Evolutionary conservation across 2,113 vertebrate genomes (phyloP), one percentile per base, ranked within the genome.

Genomic region (Excalfactoria chinensis): DNA sequence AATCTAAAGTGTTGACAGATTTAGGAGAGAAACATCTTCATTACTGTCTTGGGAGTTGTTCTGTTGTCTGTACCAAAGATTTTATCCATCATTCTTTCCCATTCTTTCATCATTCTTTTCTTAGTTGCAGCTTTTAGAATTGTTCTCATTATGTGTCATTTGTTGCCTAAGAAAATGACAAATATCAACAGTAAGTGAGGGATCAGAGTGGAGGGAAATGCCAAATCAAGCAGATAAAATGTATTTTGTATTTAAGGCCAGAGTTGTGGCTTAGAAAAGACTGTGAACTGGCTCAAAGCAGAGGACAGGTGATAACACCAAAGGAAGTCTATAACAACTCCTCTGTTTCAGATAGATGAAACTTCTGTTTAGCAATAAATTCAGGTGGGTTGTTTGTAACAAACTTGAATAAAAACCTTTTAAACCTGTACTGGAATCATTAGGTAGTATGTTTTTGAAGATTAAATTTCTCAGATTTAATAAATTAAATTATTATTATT

Each of bases 41-140:
- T 67, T 53, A 2, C 2, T 30, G 19, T 55, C 40, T 17, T 2
- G 3, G 15, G 12, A 1, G 1, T 63, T 3, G 1, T 23, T 72
- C 43, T 68, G 1, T 60, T 30, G 49, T 67, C n/a, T 64, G 15
- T 35, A 23, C 1, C 1, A 25, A 35, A 53, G 11, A 20, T 35
- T 46, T 60, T 30, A n/a, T 12, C 37, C 9, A 59, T 76, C 49
- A 7, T 67, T 21, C 9, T 40, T 66, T 35, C 15, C 6, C 2
- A 10, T 0, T 59, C 6, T 90, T 48, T 81, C 44, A 13, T 62
- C 2, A 10, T 0, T 59, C 6, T 90, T 48, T 81, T 48, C 15
- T 62, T 56, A 53, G 40, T 53, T 74, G 18, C 3, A 78, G 23
- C 3, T 74, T 81, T 71, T 32, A 41, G 17, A 78, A 35, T 51